Conservation (phyloP, 2,888 invertebrate genomes). For the Spisula solida region DNA sequence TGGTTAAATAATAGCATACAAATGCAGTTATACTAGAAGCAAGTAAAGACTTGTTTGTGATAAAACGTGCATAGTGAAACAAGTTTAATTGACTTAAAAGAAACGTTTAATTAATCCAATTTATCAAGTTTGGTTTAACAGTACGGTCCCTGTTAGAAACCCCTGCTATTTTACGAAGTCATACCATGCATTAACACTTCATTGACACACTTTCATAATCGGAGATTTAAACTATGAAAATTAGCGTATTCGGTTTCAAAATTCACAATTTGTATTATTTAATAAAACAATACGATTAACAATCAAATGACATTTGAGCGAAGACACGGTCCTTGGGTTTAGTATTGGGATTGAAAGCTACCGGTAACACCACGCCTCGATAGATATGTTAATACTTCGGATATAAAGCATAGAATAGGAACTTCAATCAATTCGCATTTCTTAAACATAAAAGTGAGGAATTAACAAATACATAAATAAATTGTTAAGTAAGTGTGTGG, state of each 20-base stretch:
- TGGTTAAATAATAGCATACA: no score
- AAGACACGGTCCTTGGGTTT: neutral
- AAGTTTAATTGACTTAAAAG: no score
- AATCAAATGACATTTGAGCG: neutral
- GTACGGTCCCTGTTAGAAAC: neutral
- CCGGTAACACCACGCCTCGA: neutral
- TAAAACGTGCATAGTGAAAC: no score
- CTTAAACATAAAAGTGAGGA: no score
- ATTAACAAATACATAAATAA: no score
- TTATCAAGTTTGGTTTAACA: no score
- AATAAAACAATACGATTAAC: constrained; percentile 8
- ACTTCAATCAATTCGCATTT: no score
- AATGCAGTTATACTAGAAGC: no score
- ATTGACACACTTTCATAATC: neutral
- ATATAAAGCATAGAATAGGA: no score
- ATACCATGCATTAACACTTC: neutral
- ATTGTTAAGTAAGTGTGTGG: no score
- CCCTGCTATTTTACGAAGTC: neutral
- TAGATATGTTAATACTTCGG: neutral
- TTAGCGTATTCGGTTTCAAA: neutral
- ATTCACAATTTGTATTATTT: neutral
- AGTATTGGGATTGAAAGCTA: neutral
- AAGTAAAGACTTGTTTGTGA: no score
- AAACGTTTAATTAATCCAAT: no score
- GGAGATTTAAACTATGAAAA: constrained; percentile 4